Percentiles rank a stretch among this genome's conserved stretches.
These are phyloP conservation scores for Phylloscopus trochiloides DNA, from an alignment of 2,113 vertebrate species.

Conservation along the genomic window DNA sequence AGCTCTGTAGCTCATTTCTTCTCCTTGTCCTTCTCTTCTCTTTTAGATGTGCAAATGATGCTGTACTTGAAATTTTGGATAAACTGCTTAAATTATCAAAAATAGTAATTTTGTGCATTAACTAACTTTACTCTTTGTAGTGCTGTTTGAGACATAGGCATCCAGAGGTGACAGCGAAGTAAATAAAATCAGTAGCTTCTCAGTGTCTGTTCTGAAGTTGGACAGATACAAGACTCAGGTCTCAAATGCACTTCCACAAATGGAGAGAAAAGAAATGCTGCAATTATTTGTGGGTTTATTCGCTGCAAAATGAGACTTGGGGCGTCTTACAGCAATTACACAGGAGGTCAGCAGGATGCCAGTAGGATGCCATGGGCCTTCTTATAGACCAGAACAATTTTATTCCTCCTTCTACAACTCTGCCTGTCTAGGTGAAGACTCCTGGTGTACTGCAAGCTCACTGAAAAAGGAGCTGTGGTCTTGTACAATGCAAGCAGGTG, in stretches of 20 bases:
- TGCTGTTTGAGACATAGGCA: not conserved
- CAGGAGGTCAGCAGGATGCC: not conserved
- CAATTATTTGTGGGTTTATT: not conserved
- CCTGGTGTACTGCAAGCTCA: not conserved
- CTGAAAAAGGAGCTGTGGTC: not conserved
- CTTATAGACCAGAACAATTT: not conserved
- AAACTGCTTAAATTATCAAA: not conserved
- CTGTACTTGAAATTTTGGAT: not conserved
- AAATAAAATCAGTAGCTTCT: not conserved
- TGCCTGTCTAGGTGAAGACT: not conserved
- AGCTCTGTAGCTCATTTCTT: not conserved
- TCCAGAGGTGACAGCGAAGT: not conserved
- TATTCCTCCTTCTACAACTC: not conserved
- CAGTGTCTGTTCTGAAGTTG: not conserved
- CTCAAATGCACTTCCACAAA: not conserved
- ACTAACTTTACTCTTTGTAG: not conserved
- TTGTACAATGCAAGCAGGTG: no score
- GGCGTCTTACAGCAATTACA: not conserved
- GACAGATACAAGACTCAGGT: not conserved
- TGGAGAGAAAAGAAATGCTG: not conserved
- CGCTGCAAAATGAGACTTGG: not conserved
- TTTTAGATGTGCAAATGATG: not conserved
- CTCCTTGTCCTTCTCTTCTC: not conserved
- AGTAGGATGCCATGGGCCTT: not conserved
- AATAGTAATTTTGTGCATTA: not conserved